Conservation (phyloP, 1,140 invertebrate genomes). For the Manduca sexta region DNA sequence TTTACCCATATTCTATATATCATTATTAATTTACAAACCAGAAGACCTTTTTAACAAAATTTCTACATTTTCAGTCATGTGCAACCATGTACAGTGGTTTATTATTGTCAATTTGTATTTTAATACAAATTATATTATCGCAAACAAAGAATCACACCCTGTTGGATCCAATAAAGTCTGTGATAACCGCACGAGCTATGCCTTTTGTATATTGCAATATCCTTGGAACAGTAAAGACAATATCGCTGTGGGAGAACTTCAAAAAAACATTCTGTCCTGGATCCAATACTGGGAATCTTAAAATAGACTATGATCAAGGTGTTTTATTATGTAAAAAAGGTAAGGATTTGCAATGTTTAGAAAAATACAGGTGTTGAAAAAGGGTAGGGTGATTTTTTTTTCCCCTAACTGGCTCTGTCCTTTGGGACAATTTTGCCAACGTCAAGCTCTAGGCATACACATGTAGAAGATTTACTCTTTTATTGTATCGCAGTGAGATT, state of each 20-base stretch:
- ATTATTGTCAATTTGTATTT: slow-evolving; percentile 25
- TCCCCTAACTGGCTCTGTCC: no score
- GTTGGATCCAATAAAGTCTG: slow-evolving; percentile 23
- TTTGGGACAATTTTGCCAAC: no score
- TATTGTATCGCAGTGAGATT: no score
- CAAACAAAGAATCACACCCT: slow-evolving; percentile 1
- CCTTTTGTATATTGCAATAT: slow-evolving; percentile 24
- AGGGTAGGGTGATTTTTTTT: no score
- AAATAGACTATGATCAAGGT: slow-evolving; percentile 52
- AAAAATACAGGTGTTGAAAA: background rate
- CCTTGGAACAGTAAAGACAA: slow-evolving; percentile 19
- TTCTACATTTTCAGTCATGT: slow-evolving; percentile 36
- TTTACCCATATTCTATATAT: no score
- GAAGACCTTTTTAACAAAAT: background rate
- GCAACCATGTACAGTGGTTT: slow-evolving; percentile 48
- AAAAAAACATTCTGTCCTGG: slow-evolving; percentile 21
- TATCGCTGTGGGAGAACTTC: slow-evolving; percentile 6
- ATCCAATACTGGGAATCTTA: slow-evolving; percentile 33
- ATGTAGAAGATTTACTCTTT: no score
- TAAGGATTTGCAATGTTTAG: slow-evolving; percentile 9
- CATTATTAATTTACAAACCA: no score
- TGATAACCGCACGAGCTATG: slow-evolving; percentile 35
- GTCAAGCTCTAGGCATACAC: no score
- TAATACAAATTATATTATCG: slow-evolving; percentile 13
- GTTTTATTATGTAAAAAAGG: slow-evolving; percentile 51